These are phyloP conservation scores for Halisarca cf. caerulea DNA, from an alignment of 37 sponge, comb jelly and placozoan species.

Conservation along the genomic window DNA sequence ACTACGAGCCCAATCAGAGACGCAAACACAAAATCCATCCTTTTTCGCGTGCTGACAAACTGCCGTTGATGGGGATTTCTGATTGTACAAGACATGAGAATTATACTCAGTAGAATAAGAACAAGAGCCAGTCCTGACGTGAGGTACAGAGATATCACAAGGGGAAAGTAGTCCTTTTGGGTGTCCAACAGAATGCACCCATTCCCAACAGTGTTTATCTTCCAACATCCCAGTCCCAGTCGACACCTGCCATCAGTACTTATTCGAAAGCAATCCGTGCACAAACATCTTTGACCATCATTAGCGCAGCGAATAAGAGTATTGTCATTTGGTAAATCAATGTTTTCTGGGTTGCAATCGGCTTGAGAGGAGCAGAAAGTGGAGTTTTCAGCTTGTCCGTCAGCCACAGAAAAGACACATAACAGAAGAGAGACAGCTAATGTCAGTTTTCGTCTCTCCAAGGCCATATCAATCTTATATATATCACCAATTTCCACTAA, in stretches of 20 bases:
- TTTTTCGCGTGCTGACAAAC: not conserved
- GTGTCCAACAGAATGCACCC: not conserved
- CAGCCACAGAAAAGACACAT: no score
- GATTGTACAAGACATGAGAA: slow-evolving; percentile 1
- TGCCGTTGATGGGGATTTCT: not conserved
- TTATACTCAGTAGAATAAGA: not conserved
- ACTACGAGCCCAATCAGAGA: not conserved
- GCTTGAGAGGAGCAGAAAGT: no score
- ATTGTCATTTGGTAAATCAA: no score
- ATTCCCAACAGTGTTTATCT: not conserved
- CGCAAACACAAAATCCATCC: not conserved
- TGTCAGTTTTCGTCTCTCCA: no score
- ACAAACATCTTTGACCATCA: no score
- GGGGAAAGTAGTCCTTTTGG: slow-evolving; percentile 5
- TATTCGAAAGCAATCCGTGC: no score
- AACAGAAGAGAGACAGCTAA: no score
- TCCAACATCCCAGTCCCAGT: not conserved
- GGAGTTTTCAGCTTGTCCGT: no score
- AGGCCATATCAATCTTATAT: no score
- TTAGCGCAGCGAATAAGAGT: no score
- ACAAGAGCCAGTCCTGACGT: not conserved
- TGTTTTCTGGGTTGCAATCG: no score
- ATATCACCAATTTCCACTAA: no score
- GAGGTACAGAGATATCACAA: not conserved
- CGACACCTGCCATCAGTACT: not conserved